Conservation (phyloP, 2,888 invertebrate species). For the Trachelus stipa region DNA sequence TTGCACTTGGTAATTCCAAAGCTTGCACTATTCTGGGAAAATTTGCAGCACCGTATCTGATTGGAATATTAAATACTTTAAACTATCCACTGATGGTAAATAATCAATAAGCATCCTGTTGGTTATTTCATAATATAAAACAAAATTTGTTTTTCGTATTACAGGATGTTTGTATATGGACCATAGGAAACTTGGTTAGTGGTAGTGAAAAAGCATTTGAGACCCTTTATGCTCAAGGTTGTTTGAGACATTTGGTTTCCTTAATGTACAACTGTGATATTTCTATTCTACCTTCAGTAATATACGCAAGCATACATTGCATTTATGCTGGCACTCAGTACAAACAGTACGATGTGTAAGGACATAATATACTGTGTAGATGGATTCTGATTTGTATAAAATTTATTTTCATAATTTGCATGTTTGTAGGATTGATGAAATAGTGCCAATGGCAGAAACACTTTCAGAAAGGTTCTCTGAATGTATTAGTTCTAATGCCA, state of each 20-base stretch:
- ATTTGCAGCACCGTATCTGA: conserved; percentile 68
- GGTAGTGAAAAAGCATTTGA: conserved; percentile 51
- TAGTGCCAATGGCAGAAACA: conserved; percentile 39
- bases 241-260: conserved; percentile 46
- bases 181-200: conserved; percentile 60
- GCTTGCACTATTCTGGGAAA: conserved; percentile 67
- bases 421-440: conserved; percentile 46
- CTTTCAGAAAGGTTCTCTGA: conserved; percentile 29
- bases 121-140: background rate
- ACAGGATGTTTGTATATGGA: conserved; percentile 60
- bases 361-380: conserved; percentile 5
- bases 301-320: conserved; percentile 54
- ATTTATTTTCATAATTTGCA: background rate
- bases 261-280: conserved; percentile 44
- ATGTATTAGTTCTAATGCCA: conserved; percentile 36
- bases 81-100: conserved; percentile 55
- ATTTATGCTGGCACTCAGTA: conserved; percentile 41
- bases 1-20: conserved; percentile 68
- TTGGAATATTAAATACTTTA: conserved; percentile 59
- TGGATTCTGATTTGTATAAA: conserved; percentile 7
- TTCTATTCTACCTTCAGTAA: conserved; percentile 44
- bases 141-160: conserved; percentile 14
- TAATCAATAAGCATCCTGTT: background rate
- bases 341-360: conserved; percentile 45
- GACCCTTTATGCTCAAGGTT: conserved; percentile 57